A percentile compares a stretch with the other conserved stretches of the same genome.
phyloP scores from a whole-genome alignment of 2,797 vertebrate genomes.

The Gymnothorax reevesii region DNA sequence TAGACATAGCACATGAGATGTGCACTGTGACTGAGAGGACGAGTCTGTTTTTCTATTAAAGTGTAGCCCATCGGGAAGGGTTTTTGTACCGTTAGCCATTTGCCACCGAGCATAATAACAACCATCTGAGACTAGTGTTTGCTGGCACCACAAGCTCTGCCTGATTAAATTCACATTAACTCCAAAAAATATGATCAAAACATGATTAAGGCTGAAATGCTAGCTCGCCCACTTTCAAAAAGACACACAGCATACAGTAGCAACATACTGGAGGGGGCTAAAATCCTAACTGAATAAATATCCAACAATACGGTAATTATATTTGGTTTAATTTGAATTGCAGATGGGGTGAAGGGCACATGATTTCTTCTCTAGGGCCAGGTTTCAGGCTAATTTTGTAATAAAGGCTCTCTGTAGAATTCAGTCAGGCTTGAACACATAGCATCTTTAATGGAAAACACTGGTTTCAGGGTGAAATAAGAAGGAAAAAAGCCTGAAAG shows the following conservation, averaged over 20 bases:
- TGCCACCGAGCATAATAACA: not conserved
- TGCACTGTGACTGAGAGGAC: not conserved
- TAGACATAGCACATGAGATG: not conserved
- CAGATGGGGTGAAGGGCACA: slow-evolving; percentile 2
- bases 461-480: slow-evolving; percentile 6
- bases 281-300: slow-evolving; percentile 27
- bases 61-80: not conserved
- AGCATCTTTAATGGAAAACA: slow-evolving; percentile 31
- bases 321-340: slow-evolving; percentile 29
- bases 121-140: not conserved
- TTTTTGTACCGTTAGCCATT: not conserved
- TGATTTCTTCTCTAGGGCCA: slow-evolving; percentile 6
- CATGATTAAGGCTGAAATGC: slow-evolving; percentile 5
- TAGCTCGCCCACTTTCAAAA: not conserved
- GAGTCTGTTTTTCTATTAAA: not conserved
- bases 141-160: not conserved
- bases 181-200: slow-evolving; percentile 22
- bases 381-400: slow-evolving; percentile 19
- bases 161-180: slow-evolving; percentile 21
- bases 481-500: not conserved
- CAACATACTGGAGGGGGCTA: slow-evolving; percentile 17
- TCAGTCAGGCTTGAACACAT: slow-evolving; percentile 23
- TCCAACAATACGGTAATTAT: slow-evolving; percentile 28
- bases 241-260: slow-evolving; percentile 11
- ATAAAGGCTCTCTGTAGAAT: slow-evolving; percentile 14